Percentiles rank a stretch among this genome's conserved stretches.
Evolutionary conservation across 2,113 vertebrate genomes (phyloP).

Genomic region (Nothoprocta perdicaria): DNA sequence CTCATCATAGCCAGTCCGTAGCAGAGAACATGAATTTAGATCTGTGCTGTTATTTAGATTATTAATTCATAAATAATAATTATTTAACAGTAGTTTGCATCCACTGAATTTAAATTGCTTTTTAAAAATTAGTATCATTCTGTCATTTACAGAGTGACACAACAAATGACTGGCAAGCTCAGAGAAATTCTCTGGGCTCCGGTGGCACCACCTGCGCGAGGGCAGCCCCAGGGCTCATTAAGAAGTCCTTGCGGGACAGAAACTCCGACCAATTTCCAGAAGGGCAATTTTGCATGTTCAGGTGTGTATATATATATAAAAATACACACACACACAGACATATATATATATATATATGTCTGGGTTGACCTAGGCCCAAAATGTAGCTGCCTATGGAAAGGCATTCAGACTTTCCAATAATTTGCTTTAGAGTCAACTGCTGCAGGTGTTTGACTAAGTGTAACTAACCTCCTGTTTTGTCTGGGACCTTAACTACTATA

Average conservation of each 20-base stretch:
- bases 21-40: neutral
- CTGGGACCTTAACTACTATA: neutral
- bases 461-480: neutral
- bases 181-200: neutral
- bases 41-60: neutral
- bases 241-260: neutral
- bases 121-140: neutral
- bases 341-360: neutral
- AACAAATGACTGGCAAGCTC: neutral
- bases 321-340: too few species aligned
- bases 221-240: neutral
- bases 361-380: neutral
- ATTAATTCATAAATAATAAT: neutral
- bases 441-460: neutral
- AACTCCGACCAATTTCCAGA: neutral
- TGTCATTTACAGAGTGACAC: neutral
- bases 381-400: neutral
- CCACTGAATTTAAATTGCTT: neutral
- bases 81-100: neutral
- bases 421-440: neutral
- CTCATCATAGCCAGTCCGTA: neutral
- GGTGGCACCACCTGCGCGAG: neutral
- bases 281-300: neutral
- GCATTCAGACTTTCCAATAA: neutral
- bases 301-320: neutral